Base-by-base conservation (phyloP, 53 echinoderm and acorn worm genomes). In the Stichopus horrens region DNA sequence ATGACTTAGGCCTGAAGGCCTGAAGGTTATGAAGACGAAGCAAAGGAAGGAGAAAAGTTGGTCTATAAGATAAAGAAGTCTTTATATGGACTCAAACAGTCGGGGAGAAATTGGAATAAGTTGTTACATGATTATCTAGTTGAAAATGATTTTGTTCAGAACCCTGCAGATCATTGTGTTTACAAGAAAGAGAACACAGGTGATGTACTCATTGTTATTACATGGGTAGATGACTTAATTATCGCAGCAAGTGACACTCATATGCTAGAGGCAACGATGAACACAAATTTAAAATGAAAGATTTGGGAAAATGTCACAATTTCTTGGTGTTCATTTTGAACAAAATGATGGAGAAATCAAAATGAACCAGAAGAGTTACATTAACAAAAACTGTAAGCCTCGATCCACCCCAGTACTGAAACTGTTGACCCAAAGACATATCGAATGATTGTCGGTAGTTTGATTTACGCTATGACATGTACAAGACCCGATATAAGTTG, bases 241-340 rank as follows among this genome's bases (percentile, higher is more conserved):
- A 88, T 88, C 7, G 65, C 83, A 83, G 21, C 83, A 1, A 83
- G 83, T 23, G 9, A 58, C 13, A 23, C 65, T 59, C 63, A 18
- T 4, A 6, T 83, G 6, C 83, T 83, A 4, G 83, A 83, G 16
- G 19, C 4, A n/a, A 21, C 6, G 7, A 57, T 83, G 83, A 83
- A 86, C 37, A 58, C 5, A 55, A 57, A 90, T 86, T 83, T 73
- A 90, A 56, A 75, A 90, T 90, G 86, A 86, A 90, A 57, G 58
- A 90, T 74, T 52, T 86, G 21, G 90, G 76, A 20, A 74, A 86
- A 77, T 86, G 16, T 65, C 77, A 86, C 76, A 90, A 37, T 90
- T 90, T 86, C 66, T 90, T 55, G 90, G 90, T n/a, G 86, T 86
- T 54, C 55, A 90, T 83, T 90, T 90, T 85, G 86, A 73, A 56